Percentiles rank a stretch among this genome's conserved stretches.
These are phyloP conservation scores for Lordiphosa andalusiaca DNA, from an alignment of 2,888 invertebrate species.

Conservation along the genomic window DNA sequence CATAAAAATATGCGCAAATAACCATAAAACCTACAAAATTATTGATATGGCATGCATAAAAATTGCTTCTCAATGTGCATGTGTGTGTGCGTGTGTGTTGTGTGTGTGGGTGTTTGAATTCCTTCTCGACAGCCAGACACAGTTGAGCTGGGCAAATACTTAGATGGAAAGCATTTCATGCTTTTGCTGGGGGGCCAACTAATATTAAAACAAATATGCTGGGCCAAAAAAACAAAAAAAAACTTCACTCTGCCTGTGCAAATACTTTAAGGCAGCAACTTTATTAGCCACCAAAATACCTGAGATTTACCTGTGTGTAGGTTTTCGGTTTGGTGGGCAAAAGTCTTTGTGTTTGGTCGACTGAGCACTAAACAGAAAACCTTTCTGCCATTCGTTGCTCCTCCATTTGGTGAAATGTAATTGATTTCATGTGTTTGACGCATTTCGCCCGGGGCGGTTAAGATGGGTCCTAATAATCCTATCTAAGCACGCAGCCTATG, in stretches of 20 bases:
- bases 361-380: constrained; percentile 38
- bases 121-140: constrained; percentile 14
- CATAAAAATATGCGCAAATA: constrained; percentile 73
- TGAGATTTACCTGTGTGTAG: constrained; percentile 59
- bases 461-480: constrained; percentile 5
- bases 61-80: constrained; percentile 45
- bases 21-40: constrained; percentile 71
- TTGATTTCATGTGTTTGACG: constrained; percentile 73
- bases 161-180: constrained; percentile 40
- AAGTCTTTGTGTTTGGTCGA: constrained; percentile 10
- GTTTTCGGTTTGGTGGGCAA: not conserved
- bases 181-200: constrained; percentile 51
- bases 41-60: constrained; percentile 68
- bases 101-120: no score
- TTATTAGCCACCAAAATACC: constrained; percentile 70
- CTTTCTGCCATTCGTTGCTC: constrained; percentile 6
- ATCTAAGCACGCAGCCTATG: no score
- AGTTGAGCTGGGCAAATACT: constrained; percentile 55
- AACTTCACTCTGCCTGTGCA: constrained; percentile 29
- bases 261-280: constrained; percentile 70
- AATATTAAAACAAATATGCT: constrained; percentile 69
- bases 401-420: constrained; percentile 40
- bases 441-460: constrained; percentile 41
- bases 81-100: constrained; percentile 6
- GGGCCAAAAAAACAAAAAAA: no score